phyloP scores from a whole-genome alignment of 2,888 invertebrate genomes.

The Agonopterix subpropinquella region DNA sequence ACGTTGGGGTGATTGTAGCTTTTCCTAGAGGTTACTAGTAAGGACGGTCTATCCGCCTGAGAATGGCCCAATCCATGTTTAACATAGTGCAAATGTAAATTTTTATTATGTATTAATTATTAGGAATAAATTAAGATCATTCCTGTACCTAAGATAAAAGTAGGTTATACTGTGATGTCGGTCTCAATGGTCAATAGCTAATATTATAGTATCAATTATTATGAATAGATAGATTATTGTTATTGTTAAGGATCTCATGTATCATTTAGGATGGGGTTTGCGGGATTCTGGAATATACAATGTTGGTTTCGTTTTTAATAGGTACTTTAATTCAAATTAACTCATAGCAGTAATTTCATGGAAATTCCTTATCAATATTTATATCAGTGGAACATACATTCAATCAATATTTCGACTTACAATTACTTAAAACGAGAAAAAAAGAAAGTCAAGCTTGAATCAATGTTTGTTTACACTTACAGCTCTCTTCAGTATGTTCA shows the following conservation, averaged over 20 bases:
- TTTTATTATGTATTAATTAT: constrained; percentile 28
- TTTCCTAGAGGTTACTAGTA: constrained; percentile 16
- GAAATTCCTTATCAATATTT: not conserved
- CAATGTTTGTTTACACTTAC: constrained; percentile 3
- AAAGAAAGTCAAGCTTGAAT: not conserved
- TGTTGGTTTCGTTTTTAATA: constrained; percentile 52
- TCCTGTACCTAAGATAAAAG: constrained; percentile 74
- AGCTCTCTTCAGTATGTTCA: constrained; percentile 44
- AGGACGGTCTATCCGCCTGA: constrained; percentile 46
- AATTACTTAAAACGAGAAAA: not conserved
- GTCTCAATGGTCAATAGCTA: constrained; percentile 71
- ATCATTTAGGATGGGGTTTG: constrained; percentile 59
- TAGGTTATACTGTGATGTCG: constrained; percentile 72
- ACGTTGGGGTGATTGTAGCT: not conserved
- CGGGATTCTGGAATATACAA: constrained; percentile 62
- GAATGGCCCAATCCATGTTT: constrained; percentile 41
- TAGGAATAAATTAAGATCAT: constrained; percentile 63
- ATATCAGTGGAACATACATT: not conserved
- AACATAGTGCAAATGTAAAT: constrained; percentile 67
- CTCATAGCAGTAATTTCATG: not conserved
- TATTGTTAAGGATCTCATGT: constrained; percentile 75
- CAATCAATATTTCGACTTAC: not conserved
- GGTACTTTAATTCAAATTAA: constrained; percentile 25
- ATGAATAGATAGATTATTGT: constrained; percentile 65
- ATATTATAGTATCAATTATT: constrained; percentile 69